These are phyloP conservation scores for Drosophila histrio DNA, from an alignment of 2,888 invertebrate species.

Conservation along the genomic window DNA sequence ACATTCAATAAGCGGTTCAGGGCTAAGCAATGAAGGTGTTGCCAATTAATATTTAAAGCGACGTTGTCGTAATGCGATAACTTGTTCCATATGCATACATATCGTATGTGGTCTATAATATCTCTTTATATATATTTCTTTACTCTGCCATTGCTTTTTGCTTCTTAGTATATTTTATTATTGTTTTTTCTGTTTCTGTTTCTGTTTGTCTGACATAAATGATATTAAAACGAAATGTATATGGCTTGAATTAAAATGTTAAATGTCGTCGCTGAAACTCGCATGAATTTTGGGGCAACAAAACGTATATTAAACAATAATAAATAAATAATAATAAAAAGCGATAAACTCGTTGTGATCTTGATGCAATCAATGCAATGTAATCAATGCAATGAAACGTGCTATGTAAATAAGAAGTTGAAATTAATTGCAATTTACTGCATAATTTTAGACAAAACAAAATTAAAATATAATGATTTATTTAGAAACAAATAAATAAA, in stretches of 20 bases:
- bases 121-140: slow-evolving; percentile 15
- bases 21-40: slow-evolving; percentile 75
- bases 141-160: slow-evolving; percentile 13
- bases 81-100: slow-evolving; percentile 65
- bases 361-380: not conserved
- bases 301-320: slow-evolving; percentile 14
- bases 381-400: not conserved
- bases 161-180: slow-evolving; percentile 30
- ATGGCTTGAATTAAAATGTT: slow-evolving; percentile 20
- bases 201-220: slow-evolving; percentile 7
- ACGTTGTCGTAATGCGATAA: slow-evolving; percentile 62
- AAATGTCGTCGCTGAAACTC: slow-evolving; percentile 38
- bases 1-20: slow-evolving; percentile 77
- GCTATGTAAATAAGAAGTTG: not conserved
- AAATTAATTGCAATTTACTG: not conserved
- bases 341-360: not conserved
- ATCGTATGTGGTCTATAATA: slow-evolving; percentile 2
- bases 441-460: not conserved
- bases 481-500: not conserved
- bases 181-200: slow-evolving; percentile 1
- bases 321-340: slow-evolving; percentile 4
- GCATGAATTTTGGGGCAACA: slow-evolving; percentile 27
- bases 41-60: slow-evolving; percentile 73
- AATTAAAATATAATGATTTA: not conserved
- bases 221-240: not conserved